Conservation (phyloP, 2,113 vertebrate species). For the Crotalus horridus region DNA sequence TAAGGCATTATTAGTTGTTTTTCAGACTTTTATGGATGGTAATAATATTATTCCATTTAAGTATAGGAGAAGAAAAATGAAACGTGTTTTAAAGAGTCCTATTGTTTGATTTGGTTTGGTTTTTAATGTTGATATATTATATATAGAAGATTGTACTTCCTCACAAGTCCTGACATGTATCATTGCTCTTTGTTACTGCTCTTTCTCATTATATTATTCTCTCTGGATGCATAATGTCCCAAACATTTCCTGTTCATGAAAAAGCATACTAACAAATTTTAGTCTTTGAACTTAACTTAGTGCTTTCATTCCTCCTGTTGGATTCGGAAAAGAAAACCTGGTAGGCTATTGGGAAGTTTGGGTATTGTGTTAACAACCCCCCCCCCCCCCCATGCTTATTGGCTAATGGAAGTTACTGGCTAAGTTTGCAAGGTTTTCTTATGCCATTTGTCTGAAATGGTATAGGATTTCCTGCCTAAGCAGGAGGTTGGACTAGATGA, state of each 20-base stretch:
- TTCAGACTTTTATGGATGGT: background rate
- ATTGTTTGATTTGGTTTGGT: background rate
- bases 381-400: no score
- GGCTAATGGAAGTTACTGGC: background rate
- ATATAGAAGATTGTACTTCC: background rate
- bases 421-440: background rate
- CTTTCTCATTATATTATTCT: background rate
- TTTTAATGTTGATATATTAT: background rate
- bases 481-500: no score
- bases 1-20: background rate
- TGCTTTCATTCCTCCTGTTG: background rate
- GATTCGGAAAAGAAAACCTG: background rate
- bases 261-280: background rate
- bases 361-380: background rate
- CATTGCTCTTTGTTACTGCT: background rate
- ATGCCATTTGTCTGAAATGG: background rate
- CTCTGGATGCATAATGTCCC: background rate
- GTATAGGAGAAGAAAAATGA: background rate
- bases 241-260: background rate
- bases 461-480: no score
- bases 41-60: background rate
- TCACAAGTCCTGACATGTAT: background rate
- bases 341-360: background rate
- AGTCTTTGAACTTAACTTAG: background rate
- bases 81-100: background rate